These are phyloP conservation scores for Zophobas atratus DNA, from an alignment of 1,140 invertebrate genomes.

Conservation along the genomic window DNA sequence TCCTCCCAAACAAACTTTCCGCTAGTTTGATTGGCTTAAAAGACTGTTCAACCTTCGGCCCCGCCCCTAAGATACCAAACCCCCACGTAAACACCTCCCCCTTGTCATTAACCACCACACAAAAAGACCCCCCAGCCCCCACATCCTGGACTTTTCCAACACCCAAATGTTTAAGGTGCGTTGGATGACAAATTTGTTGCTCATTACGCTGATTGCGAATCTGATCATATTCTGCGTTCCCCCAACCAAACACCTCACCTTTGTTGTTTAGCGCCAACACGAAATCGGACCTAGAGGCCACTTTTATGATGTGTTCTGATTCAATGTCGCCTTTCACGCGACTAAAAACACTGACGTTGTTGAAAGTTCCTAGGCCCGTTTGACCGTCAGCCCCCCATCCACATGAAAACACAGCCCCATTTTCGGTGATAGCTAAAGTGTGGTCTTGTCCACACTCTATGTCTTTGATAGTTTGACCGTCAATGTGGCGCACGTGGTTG, in stretches of 20 bases:
- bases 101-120: conserved; percentile 84
- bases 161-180: conserved; percentile 75
- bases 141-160: conserved; percentile 87
- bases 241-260: conserved; percentile 97
- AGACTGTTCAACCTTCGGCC: conserved; percentile 81
- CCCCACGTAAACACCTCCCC: conserved; percentile 95
- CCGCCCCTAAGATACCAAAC: conserved; percentile 91
- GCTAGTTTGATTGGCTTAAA: conserved; percentile 82
- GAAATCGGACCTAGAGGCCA: conserved; percentile 88
- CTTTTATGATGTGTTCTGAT: conserved; percentile 85
- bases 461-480: conserved; percentile 75
- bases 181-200: conserved; percentile 80
- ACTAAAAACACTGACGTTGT: conserved; percentile 73
- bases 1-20: conserved; percentile 85
- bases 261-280: conserved; percentile 91
- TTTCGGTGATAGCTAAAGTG: conserved; percentile 85
- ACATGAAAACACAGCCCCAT: conserved; percentile 89
- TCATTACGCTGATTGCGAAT: conserved; percentile 71
- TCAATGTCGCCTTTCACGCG: conserved; percentile 86
- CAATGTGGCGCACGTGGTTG: conserved; percentile 78
- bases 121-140: conserved; percentile 90
- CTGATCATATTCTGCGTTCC: conserved; percentile 96
- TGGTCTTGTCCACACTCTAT: conserved; percentile 93
- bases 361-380: conserved; percentile 86
- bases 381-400: conserved; percentile 97